A percentile compares a stretch with the other conserved stretches of the same genome.
phyloP scores from a whole-genome alignment of 92 coral and sea anemone species.

The Hydrozoanthus gracilis region DNA sequence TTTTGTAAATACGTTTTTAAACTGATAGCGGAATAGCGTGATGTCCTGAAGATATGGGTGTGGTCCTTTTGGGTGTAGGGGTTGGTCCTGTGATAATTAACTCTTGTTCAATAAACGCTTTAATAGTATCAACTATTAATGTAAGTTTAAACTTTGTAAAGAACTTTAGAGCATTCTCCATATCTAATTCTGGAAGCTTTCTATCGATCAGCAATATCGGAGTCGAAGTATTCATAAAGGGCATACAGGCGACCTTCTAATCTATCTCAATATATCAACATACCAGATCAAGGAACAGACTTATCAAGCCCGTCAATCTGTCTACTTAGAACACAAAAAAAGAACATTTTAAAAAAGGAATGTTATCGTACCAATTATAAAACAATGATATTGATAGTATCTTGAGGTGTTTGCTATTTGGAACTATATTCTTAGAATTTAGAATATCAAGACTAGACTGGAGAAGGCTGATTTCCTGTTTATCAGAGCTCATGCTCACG shows the following conservation, averaged over 20 bases:
- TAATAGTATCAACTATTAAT: too few relatives aligned
- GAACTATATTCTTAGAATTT: too few relatives aligned
- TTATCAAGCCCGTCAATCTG: background rate
- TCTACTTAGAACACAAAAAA: background rate
- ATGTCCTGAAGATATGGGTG: background rate
- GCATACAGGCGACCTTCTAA: background rate
- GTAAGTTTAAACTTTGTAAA: too few relatives aligned
- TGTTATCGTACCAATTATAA: too few relatives aligned
- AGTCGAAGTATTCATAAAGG: background rate
- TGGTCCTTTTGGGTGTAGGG: background rate
- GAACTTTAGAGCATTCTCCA: background rate
- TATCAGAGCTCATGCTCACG: too few relatives aligned
- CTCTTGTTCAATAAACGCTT: background rate
- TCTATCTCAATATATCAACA: background rate
- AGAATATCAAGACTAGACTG: too few relatives aligned
- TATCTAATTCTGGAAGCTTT: background rate
- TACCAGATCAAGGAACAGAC: background rate
- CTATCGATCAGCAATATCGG: background rate
- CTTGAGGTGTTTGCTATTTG: too few relatives aligned
- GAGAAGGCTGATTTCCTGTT: too few relatives aligned
- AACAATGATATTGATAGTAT: too few relatives aligned
- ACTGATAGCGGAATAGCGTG: background rate
- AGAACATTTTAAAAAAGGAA: too few relatives aligned
- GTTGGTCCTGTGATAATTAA: background rate
- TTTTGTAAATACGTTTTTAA: background rate